A percentile compares a stretch with the other conserved stretches of the same genome.
Evolutionary conservation across 2,888 invertebrate species (phyloP).

Genomic region (Sarcophaga variegata): DNA sequence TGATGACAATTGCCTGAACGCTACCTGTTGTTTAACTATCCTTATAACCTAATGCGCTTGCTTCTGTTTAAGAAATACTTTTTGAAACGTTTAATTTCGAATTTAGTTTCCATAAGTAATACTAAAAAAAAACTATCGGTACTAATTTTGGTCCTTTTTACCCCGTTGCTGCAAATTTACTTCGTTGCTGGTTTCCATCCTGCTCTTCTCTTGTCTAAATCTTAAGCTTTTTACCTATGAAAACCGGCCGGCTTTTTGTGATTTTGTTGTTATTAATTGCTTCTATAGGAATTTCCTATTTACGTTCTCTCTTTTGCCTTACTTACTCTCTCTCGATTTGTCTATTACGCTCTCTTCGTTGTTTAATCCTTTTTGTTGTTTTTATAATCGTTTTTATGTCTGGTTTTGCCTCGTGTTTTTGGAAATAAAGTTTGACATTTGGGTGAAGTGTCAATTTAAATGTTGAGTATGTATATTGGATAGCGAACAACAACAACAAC

Average conservation of each 20-base stretch:
- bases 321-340: neutral
- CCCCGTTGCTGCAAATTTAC: neutral
- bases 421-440: conserved; percentile 63
- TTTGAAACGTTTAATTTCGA: neutral
- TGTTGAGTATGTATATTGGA: conserved; percentile 40
- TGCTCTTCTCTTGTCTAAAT: neutral
- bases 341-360: neutral
- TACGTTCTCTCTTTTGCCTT: conserved; percentile 2
- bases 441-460: conserved; percentile 64
- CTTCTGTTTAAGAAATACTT: too few species aligned
- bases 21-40: too few species aligned
- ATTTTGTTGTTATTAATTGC: conserved; percentile 45
- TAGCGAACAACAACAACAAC: conserved; percentile 7
- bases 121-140: neutral
- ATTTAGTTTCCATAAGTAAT: neutral
- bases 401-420: conserved; percentile 12
- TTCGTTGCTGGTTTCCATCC: neutral
- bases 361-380: conserved; percentile 21
- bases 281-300: conserved; percentile 72
- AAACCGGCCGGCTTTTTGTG: conserved; percentile 72
- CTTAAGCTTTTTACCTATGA: neutral
- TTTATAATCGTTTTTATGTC: conserved; percentile 19
- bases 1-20: too few species aligned
- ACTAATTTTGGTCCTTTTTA: neutral
- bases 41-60: too few species aligned